phyloP scores from a whole-genome alignment of 1,140 invertebrate species.

The Trichogramma pretiosum region DNA sequence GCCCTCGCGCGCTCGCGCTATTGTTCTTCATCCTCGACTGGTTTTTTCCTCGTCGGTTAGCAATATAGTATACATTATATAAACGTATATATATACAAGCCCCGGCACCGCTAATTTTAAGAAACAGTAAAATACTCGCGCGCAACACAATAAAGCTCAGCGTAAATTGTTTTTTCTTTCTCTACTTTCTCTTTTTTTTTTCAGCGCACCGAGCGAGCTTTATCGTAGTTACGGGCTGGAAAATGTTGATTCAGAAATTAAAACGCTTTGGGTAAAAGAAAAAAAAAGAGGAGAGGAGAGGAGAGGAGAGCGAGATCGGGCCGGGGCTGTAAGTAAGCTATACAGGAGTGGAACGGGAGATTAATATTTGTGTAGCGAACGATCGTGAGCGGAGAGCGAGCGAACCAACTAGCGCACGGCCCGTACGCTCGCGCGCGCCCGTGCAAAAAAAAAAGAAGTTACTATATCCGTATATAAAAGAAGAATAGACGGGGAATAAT shows the following conservation, averaged over 20 bases:
- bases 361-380: slow-evolving; percentile 19
- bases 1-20: too few species aligned
- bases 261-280: slow-evolving; percentile 2
- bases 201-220: not conserved
- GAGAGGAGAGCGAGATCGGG: too few species aligned
- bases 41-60: not conserved
- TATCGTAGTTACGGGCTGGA: slow-evolving; percentile 8
- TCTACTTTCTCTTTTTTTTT: slow-evolving; percentile 3
- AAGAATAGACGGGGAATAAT: slow-evolving; percentile 10
- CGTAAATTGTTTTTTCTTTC: slow-evolving; percentile 16
- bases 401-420: too few species aligned
- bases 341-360: slow-evolving; percentile 1
- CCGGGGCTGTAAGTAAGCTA: slow-evolving; percentile 1
- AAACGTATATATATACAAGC: too few species aligned
- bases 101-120: slow-evolving; percentile 17
- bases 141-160: slow-evolving; percentile 14
- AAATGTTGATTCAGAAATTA: slow-evolving; percentile 18
- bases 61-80: too few species aligned
- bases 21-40: slow-evolving; percentile 4
- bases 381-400: not conserved
- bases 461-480: too few species aligned
- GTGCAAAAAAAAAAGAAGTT: too few species aligned
- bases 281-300: too few species aligned
- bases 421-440: too few species aligned
- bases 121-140: slow-evolving; percentile 17